Evolutionary conservation across 1,140 invertebrate species (phyloP).

Genomic region (Leptopilina boulardi): DNA sequence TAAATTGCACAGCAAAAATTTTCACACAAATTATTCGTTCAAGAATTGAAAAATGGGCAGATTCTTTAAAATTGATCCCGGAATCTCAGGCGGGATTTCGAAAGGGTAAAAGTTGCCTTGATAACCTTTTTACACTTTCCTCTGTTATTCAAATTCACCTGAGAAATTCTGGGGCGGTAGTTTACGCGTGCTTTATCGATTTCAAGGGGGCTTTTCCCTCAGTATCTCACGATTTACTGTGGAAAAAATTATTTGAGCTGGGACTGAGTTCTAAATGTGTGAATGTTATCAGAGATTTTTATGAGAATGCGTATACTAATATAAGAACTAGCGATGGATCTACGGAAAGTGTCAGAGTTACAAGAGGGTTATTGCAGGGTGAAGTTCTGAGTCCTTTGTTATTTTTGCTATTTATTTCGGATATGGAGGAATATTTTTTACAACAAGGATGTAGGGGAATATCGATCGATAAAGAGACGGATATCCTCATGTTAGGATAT

Average conservation of each 20-base stretch:
- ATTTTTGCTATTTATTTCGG: not conserved
- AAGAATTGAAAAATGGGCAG: not conserved
- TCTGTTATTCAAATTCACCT: not conserved
- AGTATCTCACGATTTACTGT: not conserved
- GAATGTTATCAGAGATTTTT: no score
- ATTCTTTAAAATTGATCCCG: not conserved
- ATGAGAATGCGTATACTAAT: no score
- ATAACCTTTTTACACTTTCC: no score
- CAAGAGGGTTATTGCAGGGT: not conserved
- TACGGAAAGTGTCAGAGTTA: not conserved
- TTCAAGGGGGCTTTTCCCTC: not conserved
- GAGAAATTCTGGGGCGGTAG: not conserved
- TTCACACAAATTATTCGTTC: not conserved
- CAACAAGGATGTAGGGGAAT: not conserved
- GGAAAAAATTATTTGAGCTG: not conserved
- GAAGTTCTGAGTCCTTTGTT: not conserved
- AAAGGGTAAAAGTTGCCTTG: no score
- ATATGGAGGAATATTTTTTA: not conserved
- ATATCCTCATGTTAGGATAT: not conserved
- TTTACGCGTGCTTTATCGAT: not conserved
- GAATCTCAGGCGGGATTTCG: not conserved
- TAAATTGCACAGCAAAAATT: not conserved
- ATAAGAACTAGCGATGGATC: not conserved
- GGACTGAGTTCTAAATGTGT: not conserved
- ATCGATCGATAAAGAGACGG: not conserved